Base-by-base conservation (phyloP, 2,888 invertebrate genomes). In the Megamerina dolium region DNA sequence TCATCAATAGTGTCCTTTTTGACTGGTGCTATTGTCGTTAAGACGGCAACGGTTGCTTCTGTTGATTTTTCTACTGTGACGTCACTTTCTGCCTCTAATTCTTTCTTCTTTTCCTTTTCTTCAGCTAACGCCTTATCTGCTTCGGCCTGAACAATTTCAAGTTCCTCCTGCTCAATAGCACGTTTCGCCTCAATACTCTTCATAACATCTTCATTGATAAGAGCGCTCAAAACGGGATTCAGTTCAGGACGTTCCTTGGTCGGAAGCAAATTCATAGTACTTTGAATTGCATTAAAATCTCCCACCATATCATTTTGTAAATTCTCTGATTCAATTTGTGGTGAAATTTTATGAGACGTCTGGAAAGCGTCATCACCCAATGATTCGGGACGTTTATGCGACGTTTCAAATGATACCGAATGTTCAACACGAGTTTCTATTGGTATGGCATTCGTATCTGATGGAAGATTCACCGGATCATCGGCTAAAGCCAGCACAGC, bases 321-420 rank as follows among this genome's bases (percentile, higher is more conserved):
- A n/a, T 47, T 45, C 16, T 46, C 40, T 10, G 46, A 21, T 5
- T 31, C 32, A 13, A 31, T 31, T 19, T 46, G 50, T 17, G 46
- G 45, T 4, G 49, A 40, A 20, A 71, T 69, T 46, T 59, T 61
- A 36, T 70, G 70, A 9, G 70, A 51, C 12, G 71, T 71, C 23
- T 67, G 61, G 48, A 69, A 70, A 12, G 56, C 59, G 13, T 46
- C 46, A 31, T 52, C 53, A 8, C 38, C 71, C 56, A 74, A 73
- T 13, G 74, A 76, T n/a, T 56, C 57, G 2, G 60, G 65, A 52
- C 82, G 75, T 70, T 85, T 86, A 63, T 86, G 86, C 3, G 85
- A 75, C 3, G 84, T 82, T 69, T 85, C 84, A 57, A 85, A 85
- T 9, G 52, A 47, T 3, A 52, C 50, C 5, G 53, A 46, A 30